Base-by-base conservation (phyloP, 2,113 vertebrate genomes). In the Lota lota region DNA sequence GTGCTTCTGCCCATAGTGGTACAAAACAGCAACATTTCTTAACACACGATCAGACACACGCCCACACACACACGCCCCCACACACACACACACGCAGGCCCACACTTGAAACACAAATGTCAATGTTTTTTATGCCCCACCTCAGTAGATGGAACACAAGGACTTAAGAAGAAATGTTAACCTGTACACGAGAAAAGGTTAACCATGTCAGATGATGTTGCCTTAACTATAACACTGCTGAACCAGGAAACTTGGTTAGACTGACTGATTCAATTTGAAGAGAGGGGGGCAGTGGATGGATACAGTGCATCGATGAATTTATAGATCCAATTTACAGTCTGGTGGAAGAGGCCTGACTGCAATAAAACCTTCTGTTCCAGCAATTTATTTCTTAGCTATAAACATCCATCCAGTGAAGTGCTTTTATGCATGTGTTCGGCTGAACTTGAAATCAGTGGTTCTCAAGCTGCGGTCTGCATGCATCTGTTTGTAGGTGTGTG, bases 161-260 rank as follows among this genome's bases (percentile, higher is more conserved):
- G 28, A 33, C 28, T 33, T 33, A 24, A 2, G 4, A 24, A 24
- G 51, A 18, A 18, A 54, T 18, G 18, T n/a, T 54, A n/a, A 54
- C 54, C 17, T 15, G 17, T 57, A 15, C 6, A 20, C 19, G 17
- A 57, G 19, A 5, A 57, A 61, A 74, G 70, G 73, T 72, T 78
- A 78, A 78, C 73, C 73, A 69, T 72, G 78, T 78, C 68, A 74
- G 67, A 24, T 68, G 65, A 54, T 53, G 65, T 20, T 59, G 67
- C 58, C 61, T 57, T 3, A 67, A 76, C 59, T 58, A 68, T 54
- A 59, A 53, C 36, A n/a, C n/a, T 6, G n/a, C 16, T 74, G 54
- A 72, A 78, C 70, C 68, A 69, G 67, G 54, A 22, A 76, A 74
- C 69, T 65, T 63, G 33, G 64, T 70, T 70, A 61, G 66, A 77